Percentiles rank a stretch among this genome's conserved stretches.
Evolutionary conservation across 2,113 vertebrate genomes (phyloP).

Genomic region (Megalops atlanticus): DNA sequence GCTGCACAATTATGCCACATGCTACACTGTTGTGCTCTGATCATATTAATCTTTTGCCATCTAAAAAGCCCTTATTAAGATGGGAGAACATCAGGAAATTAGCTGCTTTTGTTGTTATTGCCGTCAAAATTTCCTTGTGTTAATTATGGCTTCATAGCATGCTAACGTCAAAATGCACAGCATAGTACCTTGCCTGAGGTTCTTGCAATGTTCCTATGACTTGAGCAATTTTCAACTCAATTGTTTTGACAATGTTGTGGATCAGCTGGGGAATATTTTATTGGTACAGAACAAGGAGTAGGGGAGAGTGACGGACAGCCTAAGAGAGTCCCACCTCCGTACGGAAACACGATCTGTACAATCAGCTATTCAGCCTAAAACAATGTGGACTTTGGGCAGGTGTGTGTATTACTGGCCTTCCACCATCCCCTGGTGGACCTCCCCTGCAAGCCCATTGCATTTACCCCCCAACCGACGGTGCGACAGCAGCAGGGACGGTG

Average conservation of each 20-base stretch:
- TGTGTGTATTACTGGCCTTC: background rate
- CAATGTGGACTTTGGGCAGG: too few species aligned
- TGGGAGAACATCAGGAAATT: background rate
- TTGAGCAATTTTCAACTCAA: too few species aligned
- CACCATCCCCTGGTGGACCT: background rate
- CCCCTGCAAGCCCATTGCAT: too few species aligned
- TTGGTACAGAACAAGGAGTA: too few species aligned
- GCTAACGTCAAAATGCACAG: background rate
- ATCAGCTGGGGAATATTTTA: too few species aligned
- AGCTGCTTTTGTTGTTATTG: background rate
- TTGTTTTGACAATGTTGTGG: too few species aligned
- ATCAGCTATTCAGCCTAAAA: too few species aligned
- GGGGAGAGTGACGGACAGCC: too few species aligned
- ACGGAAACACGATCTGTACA: too few species aligned
- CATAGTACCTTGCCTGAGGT: background rate
- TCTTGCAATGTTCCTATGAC: too few species aligned
- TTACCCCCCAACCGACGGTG: background rate
- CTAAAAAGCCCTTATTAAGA: background rate
- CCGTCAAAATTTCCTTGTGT: background rate
- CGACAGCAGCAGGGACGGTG: background rate
- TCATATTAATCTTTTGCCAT: background rate
- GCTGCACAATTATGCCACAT: background rate
- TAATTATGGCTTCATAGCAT: background rate
- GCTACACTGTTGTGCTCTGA: background rate
- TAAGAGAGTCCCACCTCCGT: too few species aligned